phyloP scores from a whole-genome alignment of 1,140 invertebrate genomes.

The Acromyrmex charruanus region DNA sequence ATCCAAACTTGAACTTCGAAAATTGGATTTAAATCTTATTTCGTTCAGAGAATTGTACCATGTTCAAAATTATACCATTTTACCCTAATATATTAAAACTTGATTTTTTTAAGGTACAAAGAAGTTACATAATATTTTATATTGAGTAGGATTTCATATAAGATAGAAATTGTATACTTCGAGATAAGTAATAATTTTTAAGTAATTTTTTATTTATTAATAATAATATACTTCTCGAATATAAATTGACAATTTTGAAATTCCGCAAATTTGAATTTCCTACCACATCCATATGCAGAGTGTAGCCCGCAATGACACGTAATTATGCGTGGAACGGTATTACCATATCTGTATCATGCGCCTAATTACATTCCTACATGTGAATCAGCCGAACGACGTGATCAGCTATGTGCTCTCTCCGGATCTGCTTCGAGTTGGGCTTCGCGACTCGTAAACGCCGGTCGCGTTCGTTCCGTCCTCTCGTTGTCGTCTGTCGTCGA shows the following conservation, averaged over 20 bases:
- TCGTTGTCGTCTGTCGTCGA: constrained; percentile 74
- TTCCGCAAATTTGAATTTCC: constrained; percentile 18
- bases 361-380: constrained; percentile 74
- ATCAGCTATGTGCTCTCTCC: constrained; percentile 41
- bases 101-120: not conserved
- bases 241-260: not conserved
- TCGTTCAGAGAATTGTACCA: too few relatives aligned
- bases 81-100: not conserved
- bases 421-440: constrained; percentile 20
- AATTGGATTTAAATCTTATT: too few relatives aligned
- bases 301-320: constrained; percentile 24
- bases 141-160: too few relatives aligned
- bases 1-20: too few relatives aligned
- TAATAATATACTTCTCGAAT: not conserved
- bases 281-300: constrained; percentile 2
- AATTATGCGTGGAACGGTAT: constrained; percentile 54
- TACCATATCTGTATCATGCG: constrained; percentile 71
- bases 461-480: constrained; percentile 62
- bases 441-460: constrained; percentile 48
- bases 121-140: not conserved
- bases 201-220: not conserved
- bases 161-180: not conserved
- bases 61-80: too few relatives aligned
- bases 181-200: not conserved
- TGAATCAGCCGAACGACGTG: constrained; percentile 51